phyloP scores from a whole-genome alignment of 2,113 vertebrate species.

The Scytalopus superciliaris region DNA sequence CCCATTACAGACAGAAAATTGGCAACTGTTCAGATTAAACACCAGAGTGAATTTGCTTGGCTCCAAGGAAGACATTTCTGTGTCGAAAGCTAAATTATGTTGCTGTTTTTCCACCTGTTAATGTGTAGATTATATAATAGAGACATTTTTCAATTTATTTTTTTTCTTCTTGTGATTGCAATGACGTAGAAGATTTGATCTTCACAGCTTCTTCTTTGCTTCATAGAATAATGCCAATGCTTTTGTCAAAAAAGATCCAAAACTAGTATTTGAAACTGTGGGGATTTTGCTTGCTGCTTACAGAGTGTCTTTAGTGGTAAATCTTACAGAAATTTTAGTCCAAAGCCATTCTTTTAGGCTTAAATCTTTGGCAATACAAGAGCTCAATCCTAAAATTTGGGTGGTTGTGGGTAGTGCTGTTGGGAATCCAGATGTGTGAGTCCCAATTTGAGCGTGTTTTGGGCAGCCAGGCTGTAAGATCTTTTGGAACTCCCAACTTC shows the following conservation, averaged over 20 bases:
- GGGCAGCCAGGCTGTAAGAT: not conserved
- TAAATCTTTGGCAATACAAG: not conserved
- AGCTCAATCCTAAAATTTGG: not conserved
- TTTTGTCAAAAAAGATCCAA: not conserved
- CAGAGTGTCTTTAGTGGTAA: not conserved
- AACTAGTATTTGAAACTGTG: not conserved
- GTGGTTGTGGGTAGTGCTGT: not conserved
- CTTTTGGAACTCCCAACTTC: not conserved
- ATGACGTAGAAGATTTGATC: not conserved
- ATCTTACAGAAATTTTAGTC: not conserved
- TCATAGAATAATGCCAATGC: not conserved
- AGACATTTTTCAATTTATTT: constrained; percentile 14
- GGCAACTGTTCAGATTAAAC: constrained; percentile 70
- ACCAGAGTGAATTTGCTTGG: constrained; percentile 53
- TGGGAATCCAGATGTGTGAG: not conserved
- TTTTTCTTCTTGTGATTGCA: not conserved
- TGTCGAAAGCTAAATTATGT: constrained; percentile 49
- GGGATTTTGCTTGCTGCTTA: not conserved
- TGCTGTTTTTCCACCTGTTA: constrained; percentile 69
- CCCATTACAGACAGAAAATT: constrained; percentile 56
- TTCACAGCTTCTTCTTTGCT: not conserved
- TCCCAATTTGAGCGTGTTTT: not conserved
- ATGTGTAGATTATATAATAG: constrained; percentile 47
- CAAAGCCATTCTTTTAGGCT: not conserved
- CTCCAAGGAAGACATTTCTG: constrained; percentile 53